Conservation (phyloP, 2,113 vertebrate genomes). For the Lophura nycthemera region DNA sequence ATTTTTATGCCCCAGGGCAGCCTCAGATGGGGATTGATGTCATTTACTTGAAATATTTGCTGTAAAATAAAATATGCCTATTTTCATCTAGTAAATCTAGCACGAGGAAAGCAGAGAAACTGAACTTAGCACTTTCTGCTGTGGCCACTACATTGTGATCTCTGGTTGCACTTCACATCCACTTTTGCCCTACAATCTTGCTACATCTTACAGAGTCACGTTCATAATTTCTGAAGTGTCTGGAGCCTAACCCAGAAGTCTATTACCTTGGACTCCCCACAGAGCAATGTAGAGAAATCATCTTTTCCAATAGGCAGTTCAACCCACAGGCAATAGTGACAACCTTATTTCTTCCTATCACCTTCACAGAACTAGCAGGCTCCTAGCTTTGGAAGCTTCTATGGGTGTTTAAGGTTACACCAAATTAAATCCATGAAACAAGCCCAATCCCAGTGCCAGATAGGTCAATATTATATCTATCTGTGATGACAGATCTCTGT, state of each 20-base stretch:
- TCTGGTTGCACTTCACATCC: background rate
- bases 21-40: slow-evolving; percentile 54
- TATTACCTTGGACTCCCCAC: background rate
- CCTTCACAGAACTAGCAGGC: background rate
- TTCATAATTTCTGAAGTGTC: background rate
- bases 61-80: slow-evolving; percentile 53
- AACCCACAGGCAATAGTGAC: background rate
- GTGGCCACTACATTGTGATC: background rate
- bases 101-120: background rate
- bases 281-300: background rate
- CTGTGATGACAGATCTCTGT: background rate
- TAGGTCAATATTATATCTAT: background rate
- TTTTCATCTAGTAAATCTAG: slow-evolving; percentile 37
- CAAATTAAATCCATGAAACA: background rate
- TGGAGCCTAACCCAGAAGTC: background rate
- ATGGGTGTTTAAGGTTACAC: background rate
- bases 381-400: background rate
- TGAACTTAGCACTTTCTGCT: background rate
- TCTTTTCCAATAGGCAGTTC: background rate
- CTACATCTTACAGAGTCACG: background rate
- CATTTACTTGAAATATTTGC: slow-evolving; percentile 63
- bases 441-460: background rate
- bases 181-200: background rate
- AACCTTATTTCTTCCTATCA: background rate
- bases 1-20: slow-evolving; percentile 60